Evolutionary conservation across 2,113 vertebrate genomes (phyloP), one percentile per base, ranked within the genome.

Genomic region (Saimiri boliviensis): DNA sequence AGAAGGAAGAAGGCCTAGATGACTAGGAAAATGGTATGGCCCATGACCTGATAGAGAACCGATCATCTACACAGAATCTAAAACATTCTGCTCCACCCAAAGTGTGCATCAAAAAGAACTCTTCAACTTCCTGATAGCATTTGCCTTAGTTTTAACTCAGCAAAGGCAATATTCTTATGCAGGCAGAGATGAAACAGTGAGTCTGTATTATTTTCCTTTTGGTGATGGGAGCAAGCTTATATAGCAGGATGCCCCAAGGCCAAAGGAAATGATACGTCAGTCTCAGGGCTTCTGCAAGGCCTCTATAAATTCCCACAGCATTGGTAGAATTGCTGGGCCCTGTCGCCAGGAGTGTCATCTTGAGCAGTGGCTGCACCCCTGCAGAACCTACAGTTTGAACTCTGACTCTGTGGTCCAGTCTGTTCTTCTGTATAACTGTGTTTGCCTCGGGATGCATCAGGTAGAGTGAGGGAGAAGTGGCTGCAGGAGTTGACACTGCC

Each of bases 371-470:
- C 37, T 37, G 3, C 27, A 80, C n/a, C 32, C 13, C 45, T n/a
- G 23, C 0, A 9, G 35, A 66, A 5, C 13, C 20, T 32, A 14
- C 14, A 17, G 25, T 37, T 63, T 23, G 13, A 27, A 19, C 37
- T 76, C 14, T 70, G 7, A 81, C 10, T 91, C 11, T n/a, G 23
- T 1, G 40, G 60, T 21, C 25, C 21, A 2, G 2, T 7, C 27
- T 35, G 37, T 20, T 70, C 35, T 76, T 60, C 35, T 66, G 14
- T 6, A 47, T 20, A 27, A 20, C 7, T 35, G 45, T 13, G 45
- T 13, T 90, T 49, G 45, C 27, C 47, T n/a, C 0, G 0, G 40
- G 5, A 2, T 20, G 7, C 0, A 0, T 42, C 8, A 3, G 23
- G 8, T 12, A 5, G 7, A 35, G 20, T 23, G 30, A 80, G n/a